Base-by-base conservation (phyloP, 2,113 vertebrate species). In the Salvelinus fontinalis region DNA sequence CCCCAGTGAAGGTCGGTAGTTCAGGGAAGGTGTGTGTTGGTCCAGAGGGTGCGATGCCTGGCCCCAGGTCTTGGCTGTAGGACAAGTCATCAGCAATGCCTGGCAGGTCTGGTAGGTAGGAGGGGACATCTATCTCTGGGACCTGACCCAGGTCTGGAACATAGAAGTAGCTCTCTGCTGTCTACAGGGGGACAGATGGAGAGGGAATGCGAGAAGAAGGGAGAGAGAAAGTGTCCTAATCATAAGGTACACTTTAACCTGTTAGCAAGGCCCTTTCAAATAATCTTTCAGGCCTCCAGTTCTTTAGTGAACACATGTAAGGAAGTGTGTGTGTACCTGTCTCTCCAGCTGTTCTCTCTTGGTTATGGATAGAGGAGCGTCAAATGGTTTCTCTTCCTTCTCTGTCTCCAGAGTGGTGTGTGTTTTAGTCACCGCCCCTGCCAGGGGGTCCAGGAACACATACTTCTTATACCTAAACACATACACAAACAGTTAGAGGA, bases 91-190 rank as follows among this genome's bases (percentile, higher is more conserved):
- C 97, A 0, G 97, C 96, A 0, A 99, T 95, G 54, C 98, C 96
- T 0, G 97, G 97, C 69, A 99, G 90, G 87, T 99, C 96, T 0
- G 98, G 97, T 85, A 99, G 90, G 90, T 98, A 98, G 62, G 96
- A 97, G 0, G 96, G 96, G 80, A 99, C 97, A 0, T 99, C 96
- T 0, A 99, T 97, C 91, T 99, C 97, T 0, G 97, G 97, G 8
- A 99, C 97, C 77, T 98, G 95, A 2, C 97, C 98, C 87, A 99
- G 91, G 83, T 99, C 96, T 34, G 98, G 98, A 77, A 99, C 96
- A 0, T 98, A 98, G 90, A 98, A 99, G 83, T 97, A 99, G 84
- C 94, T 99, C 92, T 99, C 98, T 13, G 94, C 94, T 0, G 95
- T 95, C 97, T 98, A 86, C 20, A 71, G 79, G 44, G 82, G 22